Evolutionary conservation across 2,888 invertebrate species (phyloP), one percentile per base, ranked within the genome.

Genomic region (Drosophila cracens): DNA sequence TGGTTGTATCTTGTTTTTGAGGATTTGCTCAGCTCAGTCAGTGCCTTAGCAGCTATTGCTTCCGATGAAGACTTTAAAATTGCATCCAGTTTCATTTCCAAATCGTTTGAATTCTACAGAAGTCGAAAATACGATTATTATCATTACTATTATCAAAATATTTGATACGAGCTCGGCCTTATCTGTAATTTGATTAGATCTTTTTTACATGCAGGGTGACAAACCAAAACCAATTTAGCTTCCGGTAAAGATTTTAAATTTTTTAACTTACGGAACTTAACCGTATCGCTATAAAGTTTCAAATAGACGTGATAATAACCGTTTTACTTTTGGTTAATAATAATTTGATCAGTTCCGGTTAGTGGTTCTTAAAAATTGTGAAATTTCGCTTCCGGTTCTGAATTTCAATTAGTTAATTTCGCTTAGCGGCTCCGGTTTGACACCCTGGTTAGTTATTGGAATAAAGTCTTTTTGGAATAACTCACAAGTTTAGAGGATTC

Each of bases 401-500:
- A 46, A 21, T 21, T 21, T 21, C 46, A 21, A 46, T 21, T 7
- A 46, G 13, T 13, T 46, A 46, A 21, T 21, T 13, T 21, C 13
- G 13, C 7, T 46, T 46, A 46, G 21, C 21, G 8, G 13, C 2
- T 46, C 8, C 21, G 16, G 46, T 16, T 46, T 46, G 46, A 46
- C 46, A 46, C 25, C 25, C 21, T 46, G 16, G 25, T 25, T 46
- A 16, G 8, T 25, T 8, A 1, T 21, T 16, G 16, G 25, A 46
- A 46, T 25, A 46, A 25, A 25, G 25, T 25, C 25, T 46, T 25
- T 25, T 33, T 10, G 16, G 13, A 25, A 16, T 46, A 33, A 78
- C 83, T 84, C 70, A 87, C 94, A 91, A 95, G 95, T 92, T 94
- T 94, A 82, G 94, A 94, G 92, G 95, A 95, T 93, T 95, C 95